A percentile compares a stretch with the other conserved stretches of the same genome.
phyloP scores from a whole-genome alignment of 1,140 invertebrate species.

The Ips nitidus region DNA sequence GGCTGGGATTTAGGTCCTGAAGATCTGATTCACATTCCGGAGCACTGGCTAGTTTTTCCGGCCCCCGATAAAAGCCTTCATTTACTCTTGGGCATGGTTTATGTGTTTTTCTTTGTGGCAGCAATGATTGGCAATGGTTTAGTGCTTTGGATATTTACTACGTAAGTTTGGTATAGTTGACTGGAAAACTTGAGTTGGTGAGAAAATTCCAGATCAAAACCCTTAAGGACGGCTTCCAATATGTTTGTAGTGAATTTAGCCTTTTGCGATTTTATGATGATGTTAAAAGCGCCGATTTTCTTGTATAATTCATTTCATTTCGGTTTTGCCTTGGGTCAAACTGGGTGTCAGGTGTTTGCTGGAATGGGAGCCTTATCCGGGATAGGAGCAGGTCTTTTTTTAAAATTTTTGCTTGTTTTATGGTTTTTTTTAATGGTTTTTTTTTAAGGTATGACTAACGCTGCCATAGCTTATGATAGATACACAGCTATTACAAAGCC shows the following conservation, averaged over 20 bases:
- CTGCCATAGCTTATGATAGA: constrained; percentile 57
- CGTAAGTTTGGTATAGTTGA: constrained; percentile 48
- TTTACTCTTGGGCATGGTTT: constrained; percentile 78
- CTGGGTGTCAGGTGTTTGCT: constrained; percentile 77
- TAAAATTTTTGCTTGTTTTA: not conserved
- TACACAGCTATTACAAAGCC: constrained; percentile 80
- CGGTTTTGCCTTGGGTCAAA: constrained; percentile 70
- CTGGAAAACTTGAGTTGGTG: not conserved
- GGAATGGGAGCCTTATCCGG: constrained; percentile 76
- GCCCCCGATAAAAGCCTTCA: constrained; percentile 81
- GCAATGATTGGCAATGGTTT: constrained; percentile 82
- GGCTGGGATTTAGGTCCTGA: constrained; percentile 78
- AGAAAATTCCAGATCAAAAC: constrained; percentile 68
- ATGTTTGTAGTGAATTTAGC: constrained; percentile 87
- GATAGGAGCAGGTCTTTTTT: constrained; percentile 65
- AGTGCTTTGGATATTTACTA: constrained; percentile 85
- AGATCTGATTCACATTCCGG: constrained; percentile 73
- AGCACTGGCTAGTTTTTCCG: constrained; percentile 79
- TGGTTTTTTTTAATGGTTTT: not conserved
- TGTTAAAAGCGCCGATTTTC: constrained; percentile 83
- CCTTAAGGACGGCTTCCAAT: constrained; percentile 84
- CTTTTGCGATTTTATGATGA: constrained; percentile 85
- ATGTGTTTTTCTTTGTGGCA: constrained; percentile 76
- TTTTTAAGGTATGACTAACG: constrained; percentile 64
- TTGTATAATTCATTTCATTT: constrained; percentile 83